These are phyloP conservation scores for Nomada ruficornis DNA, from an alignment of 2,888 invertebrate genomes.

Conservation along the genomic window DNA sequence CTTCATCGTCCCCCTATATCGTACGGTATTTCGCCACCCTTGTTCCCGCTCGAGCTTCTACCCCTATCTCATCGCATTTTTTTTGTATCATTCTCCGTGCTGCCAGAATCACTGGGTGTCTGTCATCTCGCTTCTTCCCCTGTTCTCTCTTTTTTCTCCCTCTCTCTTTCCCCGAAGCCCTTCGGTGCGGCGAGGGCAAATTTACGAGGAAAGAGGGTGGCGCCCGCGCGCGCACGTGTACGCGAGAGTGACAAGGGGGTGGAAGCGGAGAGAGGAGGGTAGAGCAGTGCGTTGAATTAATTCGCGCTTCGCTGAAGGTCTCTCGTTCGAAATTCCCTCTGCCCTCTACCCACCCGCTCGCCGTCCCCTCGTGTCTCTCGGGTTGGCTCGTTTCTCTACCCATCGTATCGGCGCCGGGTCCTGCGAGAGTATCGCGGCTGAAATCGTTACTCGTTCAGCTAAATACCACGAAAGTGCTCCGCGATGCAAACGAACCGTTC, in stretches of 20 bases:
- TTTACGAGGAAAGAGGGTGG: slow-evolving; percentile 67
- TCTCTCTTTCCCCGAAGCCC: slow-evolving; percentile 61
- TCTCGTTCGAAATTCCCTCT: slow-evolving; percentile 73
- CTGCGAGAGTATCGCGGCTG: slow-evolving; percentile 68
- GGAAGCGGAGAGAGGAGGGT: slow-evolving; percentile 28
- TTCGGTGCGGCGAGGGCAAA: slow-evolving; percentile 73
- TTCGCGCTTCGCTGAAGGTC: slow-evolving; percentile 81
- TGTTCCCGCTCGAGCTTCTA: slow-evolving; percentile 28
- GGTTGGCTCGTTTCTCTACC: slow-evolving; percentile 59
- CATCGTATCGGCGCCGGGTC: slow-evolving; percentile 41
- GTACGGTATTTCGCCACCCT: slow-evolving; percentile 49
- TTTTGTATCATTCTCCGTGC: slow-evolving; percentile 68
- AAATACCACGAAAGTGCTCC: slow-evolving; percentile 69
- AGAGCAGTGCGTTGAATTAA: slow-evolving; percentile 81
- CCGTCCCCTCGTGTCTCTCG: slow-evolving; percentile 33
- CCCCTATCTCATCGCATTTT: slow-evolving; percentile 54
- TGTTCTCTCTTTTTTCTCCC: slow-evolving; percentile 7
- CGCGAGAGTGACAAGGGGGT: slow-evolving; percentile 28
- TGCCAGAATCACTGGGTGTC: slow-evolving; percentile 53
- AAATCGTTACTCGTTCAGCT: slow-evolving; percentile 71
- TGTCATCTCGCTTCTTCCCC: slow-evolving; percentile 55
- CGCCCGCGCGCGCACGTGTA: not conserved
- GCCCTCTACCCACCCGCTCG: slow-evolving; percentile 55
- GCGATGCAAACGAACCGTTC: slow-evolving; percentile 78
- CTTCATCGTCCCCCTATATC: slow-evolving; percentile 14